Conservation (phyloP, 1,140 invertebrate species). For the Euwallacea similis region DNA sequence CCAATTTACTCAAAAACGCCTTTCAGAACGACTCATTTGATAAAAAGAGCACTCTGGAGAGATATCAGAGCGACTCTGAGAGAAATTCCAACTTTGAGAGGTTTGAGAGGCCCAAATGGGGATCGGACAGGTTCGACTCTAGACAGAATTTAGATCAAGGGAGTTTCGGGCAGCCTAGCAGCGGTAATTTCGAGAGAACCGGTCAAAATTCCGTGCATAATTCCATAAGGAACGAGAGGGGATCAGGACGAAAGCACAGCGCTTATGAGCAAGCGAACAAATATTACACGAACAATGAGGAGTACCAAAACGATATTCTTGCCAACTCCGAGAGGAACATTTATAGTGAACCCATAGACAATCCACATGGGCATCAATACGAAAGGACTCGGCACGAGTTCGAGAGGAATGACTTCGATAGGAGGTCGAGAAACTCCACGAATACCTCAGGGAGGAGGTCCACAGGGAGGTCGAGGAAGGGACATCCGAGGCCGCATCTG, state of each 20-base stretch:
- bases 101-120: slow-evolving; percentile 53
- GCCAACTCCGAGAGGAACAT: slow-evolving; percentile 46
- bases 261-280: slow-evolving; percentile 60
- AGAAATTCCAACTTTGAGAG: slow-evolving; percentile 49
- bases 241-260: slow-evolving; percentile 48
- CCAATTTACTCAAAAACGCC: slow-evolving; percentile 54
- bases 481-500: slow-evolving; percentile 46
- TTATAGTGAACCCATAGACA: slow-evolving; percentile 51
- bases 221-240: slow-evolving; percentile 42
- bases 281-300: slow-evolving; percentile 53
- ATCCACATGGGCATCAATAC: slow-evolving; percentile 44
- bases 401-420: slow-evolving; percentile 57
- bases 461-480: slow-evolving; percentile 46
- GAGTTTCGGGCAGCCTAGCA: slow-evolving; percentile 44
- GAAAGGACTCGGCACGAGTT: slow-evolving; percentile 57
- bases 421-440: slow-evolving; percentile 51
- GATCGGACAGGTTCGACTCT: slow-evolving; percentile 50
- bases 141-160: slow-evolving; percentile 44
- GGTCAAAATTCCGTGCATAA: slow-evolving; percentile 41
- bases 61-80: slow-evolving; percentile 49
- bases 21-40: slow-evolving; percentile 58
- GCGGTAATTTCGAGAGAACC: slow-evolving; percentile 47
- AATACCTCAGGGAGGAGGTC: slow-evolving; percentile 51
- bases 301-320: slow-evolving; percentile 54
- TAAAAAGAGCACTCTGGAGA: slow-evolving; percentile 59